Conservation (phyloP, 1,140 invertebrate genomes). For the Diorhabda carinulata region DNA sequence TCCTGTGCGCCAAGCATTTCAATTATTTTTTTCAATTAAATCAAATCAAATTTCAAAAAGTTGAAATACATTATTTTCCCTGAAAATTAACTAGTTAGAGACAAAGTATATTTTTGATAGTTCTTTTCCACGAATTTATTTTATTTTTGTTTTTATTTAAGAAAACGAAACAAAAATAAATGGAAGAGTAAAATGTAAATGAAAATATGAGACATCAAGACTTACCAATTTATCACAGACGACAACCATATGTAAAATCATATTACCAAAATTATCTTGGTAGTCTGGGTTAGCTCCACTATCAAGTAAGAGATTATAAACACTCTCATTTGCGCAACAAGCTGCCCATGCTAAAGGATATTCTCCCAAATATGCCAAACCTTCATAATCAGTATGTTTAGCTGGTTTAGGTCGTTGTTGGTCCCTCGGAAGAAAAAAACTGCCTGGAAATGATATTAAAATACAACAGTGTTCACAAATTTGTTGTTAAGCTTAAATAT, state of each 20-base stretch:
- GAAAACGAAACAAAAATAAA: too few species aligned
- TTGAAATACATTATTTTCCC: too few species aligned
- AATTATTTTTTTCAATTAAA: too few species aligned
- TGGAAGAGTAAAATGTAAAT: too few species aligned
- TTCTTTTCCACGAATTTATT: too few species aligned
- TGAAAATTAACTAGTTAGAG: too few species aligned
- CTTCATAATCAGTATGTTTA: conserved; percentile 89
- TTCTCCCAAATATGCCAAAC: conserved; percentile 91
- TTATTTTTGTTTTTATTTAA: too few species aligned
- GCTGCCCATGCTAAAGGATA: conserved; percentile 96
- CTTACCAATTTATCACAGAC: conserved; percentile 90
- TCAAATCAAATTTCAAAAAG: too few species aligned
- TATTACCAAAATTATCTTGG: conserved; percentile 91
- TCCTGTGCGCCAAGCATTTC: too few species aligned
- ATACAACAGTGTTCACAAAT: background rate
- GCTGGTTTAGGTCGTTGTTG: conserved; percentile 73
- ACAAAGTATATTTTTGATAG: too few species aligned
- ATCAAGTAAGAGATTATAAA: conserved; percentile 94
- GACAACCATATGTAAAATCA: conserved; percentile 97
- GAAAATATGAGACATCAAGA: too few species aligned
- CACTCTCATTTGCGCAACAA: conserved; percentile 92
- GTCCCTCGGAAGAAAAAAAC: conserved; percentile 88
- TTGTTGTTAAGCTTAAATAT: too few species aligned
- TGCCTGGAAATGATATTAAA: conserved; percentile 52
- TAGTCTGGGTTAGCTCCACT: conserved; percentile 87